Evolutionary conservation across 35 echinoderm and acorn worm species (phyloP).

Genomic region (Nesometra sesokonis): DNA sequence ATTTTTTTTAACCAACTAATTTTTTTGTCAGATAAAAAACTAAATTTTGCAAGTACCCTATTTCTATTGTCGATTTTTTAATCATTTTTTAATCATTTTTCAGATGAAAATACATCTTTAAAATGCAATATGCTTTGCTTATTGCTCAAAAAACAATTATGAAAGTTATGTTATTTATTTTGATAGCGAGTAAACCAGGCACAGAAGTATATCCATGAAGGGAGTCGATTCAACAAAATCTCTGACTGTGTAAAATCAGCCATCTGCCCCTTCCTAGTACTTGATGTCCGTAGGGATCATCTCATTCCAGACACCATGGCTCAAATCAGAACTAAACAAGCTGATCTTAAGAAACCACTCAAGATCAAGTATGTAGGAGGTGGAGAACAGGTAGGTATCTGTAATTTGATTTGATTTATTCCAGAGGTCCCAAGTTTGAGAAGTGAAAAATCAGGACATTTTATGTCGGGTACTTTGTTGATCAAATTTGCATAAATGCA

Average conservation of each 20-base stretch:
- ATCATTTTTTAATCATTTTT: no score
- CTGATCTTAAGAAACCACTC: constrained; percentile 90
- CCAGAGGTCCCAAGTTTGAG: no score
- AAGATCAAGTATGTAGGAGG: constrained; percentile 98
- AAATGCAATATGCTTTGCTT: no score
- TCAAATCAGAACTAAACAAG: constrained; percentile 66
- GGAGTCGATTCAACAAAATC: constrained; percentile 3
- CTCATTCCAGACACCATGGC: constrained; percentile 75
- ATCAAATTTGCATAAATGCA: no score
- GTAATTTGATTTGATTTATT: neutral
- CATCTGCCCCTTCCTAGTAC: constrained; percentile 83
- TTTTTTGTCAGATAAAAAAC: no score
- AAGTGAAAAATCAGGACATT: no score
- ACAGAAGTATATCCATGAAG: constrained; percentile 55
- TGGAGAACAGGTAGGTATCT: constrained; percentile 74
- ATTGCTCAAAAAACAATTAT: no score
- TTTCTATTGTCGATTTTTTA: no score
- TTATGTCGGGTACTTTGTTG: no score
- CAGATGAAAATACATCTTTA: no score
- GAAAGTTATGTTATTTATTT: neutral
- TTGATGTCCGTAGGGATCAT: constrained; percentile 64
- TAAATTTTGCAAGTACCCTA: no score
- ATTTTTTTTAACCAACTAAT: no score
- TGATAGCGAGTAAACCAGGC: constrained; percentile 90
- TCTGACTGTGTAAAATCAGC: constrained; percentile 67